Evolutionary conservation across 2,797 vertebrate genomes (phyloP), one percentile per base, ranked within the genome.

Genomic region (Clamator glandarius): DNA sequence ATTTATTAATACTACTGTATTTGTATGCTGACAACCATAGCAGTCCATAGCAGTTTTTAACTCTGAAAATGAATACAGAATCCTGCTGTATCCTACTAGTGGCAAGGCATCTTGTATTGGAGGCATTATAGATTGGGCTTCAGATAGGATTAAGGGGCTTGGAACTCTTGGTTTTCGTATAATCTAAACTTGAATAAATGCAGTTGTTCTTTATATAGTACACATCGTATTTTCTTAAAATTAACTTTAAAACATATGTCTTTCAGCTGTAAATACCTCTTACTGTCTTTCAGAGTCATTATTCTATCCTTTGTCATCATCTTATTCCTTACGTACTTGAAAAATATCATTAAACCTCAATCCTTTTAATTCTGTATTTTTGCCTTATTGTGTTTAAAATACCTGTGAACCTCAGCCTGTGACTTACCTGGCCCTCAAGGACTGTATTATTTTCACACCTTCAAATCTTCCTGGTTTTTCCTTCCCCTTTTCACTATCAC

Each of bases 371-470:
- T 83, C 48, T 69, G 12, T 51, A 4, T 46, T 84, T 68, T 90
- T 93, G 12, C 29, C 41, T 77, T 44, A n/a, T 12, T 64, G 35
- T 52, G 12, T 52, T 88, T 67, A 54, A 72, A 79, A 84, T 33
- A 51, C 55, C 51, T 9, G 4, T 51, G 50, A 68, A 80, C 35
- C n/a, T 46, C 68, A 72, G 50, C 15, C 66, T 81, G 21, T 64
- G 79, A 58, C 41, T 92, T 83, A 15, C 6, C 59, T 70, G n/a
- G 8, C 68, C 66, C 68, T 95, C 83, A 88, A 95, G 84, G 82
- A 75, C 61, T 35, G 21, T 55, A 57, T 41, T 85, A 21, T 63
- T 78, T 79, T 80, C 33, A 6, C 39, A 26, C 55, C 25, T 63
- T 75, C n/a, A 35, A 26, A 7, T 66, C 48, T 78, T 79, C 58